Evolutionary conservation across 2,113 vertebrate genomes (phyloP).

Genomic region (Gallinago media): DNA sequence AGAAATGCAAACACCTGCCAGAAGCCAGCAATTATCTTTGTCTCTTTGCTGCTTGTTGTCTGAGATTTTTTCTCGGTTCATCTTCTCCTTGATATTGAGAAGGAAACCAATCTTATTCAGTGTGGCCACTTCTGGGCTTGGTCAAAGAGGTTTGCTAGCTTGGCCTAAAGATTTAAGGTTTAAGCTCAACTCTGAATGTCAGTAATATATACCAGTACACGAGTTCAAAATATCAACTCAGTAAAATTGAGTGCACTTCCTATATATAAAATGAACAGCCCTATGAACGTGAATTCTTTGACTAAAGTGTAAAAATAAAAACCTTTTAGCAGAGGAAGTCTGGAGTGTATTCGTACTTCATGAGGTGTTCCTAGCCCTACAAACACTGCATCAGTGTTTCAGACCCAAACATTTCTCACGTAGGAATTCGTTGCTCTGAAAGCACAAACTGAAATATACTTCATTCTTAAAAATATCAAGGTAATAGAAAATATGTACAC

Average conservation of each 20-base stretch:
- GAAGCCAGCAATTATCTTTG: neutral
- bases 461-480: neutral
- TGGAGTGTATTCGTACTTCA: neutral
- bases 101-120: neutral
- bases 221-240: neutral
- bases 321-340: neutral
- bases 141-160: neutral
- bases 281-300: neutral
- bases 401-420: neutral
- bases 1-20: neutral
- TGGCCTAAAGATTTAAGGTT: neutral
- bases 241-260: neutral
- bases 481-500: neutral
- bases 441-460: neutral
- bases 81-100: neutral
- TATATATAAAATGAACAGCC: neutral
- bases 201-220: rapidly evolving
- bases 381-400: neutral
- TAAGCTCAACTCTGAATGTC: neutral
- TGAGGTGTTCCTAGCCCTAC: neutral
- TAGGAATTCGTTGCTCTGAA: neutral
- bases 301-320: neutral
- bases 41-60: neutral
- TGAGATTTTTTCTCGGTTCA: neutral
- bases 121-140: neutral